Evolutionary conservation across 2,888 invertebrate genomes (phyloP), one percentile per base, ranked within the genome.

Genomic region (Hermaeophaga mercurialis): DNA sequence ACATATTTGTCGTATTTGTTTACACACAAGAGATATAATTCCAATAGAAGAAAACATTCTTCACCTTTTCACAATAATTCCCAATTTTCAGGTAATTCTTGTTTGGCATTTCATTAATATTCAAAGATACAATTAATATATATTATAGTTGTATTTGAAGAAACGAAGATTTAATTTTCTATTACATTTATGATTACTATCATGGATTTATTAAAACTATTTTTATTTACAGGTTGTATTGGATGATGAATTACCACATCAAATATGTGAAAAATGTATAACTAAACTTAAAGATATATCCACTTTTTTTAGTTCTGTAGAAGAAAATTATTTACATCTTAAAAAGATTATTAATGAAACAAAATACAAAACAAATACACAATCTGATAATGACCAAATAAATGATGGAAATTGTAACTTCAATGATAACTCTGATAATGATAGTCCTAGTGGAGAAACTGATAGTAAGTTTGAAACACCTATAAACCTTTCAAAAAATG

Each of bases 231-330:
- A 61, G 61, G 49, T 63, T 26, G 47, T 61, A 24, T 36, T 39
- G 17, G 45, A 61, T 43, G 59, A 57, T 19, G 55, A 54, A 38
- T 54, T 63, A 22, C 63, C 63, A 38, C 50, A 33, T 53, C 59
- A 63, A 57, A 39, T 59, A 15, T 63, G 63, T 45, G 18, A n/a
- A 9, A 15, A n/a, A 8, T 63, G 63, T 31, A 22, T 57, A 4
- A 4, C 31, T 36, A 53, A 56, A 19, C 14, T 61, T 26, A 39
- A 57, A 44, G 53, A 57, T 14, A 55, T 61, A 31, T 56, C 54
- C 8, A 19, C 18, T 8, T 63, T 63, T 56, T 58, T 59, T 17
- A 44, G 28, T 14, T 11, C 39, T 44, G 38, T 55, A 50, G 57
- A 59, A 54, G 22, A 38, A 14, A 63, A 36, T 54, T 52, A 63